Conservation (phyloP, 2,888 invertebrate genomes). For the Cerastoderma edule region DNA sequence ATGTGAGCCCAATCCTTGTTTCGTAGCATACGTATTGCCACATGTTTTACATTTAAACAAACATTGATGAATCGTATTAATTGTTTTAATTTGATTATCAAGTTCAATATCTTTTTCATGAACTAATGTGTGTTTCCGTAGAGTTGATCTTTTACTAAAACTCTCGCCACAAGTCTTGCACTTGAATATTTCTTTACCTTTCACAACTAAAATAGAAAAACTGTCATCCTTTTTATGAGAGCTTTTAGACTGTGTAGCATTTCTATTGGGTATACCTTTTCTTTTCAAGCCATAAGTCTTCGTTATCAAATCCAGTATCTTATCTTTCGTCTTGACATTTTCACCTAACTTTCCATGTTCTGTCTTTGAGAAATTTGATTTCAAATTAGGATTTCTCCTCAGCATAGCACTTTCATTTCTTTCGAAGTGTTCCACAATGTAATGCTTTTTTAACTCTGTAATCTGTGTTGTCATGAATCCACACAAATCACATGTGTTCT, state of each 20-base stretch:
- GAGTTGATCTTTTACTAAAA: slow-evolving; percentile 32
- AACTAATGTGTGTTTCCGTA: slow-evolving; percentile 33
- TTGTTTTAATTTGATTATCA: slow-evolving; percentile 8
- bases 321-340: not conserved
- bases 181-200: slow-evolving; percentile 28
- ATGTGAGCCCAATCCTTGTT: slow-evolving; percentile 37
- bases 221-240: slow-evolving; percentile 34
- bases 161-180: slow-evolving; percentile 34
- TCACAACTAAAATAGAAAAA: slow-evolving; percentile 29
- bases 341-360: slow-evolving; percentile 3
- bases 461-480: slow-evolving; percentile 28
- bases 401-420: slow-evolving; percentile 6
- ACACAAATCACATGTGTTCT: slow-evolving; percentile 34
- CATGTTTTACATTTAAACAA: slow-evolving; percentile 30
- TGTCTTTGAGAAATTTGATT: not conserved
- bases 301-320: not conserved
- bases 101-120: slow-evolving; percentile 1
- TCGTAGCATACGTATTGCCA: slow-evolving; percentile 49
- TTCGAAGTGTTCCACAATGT: slow-evolving; percentile 21
- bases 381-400: slow-evolving; percentile 7
- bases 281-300: not conserved
- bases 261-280: not conserved
- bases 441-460: slow-evolving; percentile 28
- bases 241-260: not conserved
- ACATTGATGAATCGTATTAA: not conserved